Conservation (phyloP, 2,113 vertebrate species). For the Mus pahari region DNA sequence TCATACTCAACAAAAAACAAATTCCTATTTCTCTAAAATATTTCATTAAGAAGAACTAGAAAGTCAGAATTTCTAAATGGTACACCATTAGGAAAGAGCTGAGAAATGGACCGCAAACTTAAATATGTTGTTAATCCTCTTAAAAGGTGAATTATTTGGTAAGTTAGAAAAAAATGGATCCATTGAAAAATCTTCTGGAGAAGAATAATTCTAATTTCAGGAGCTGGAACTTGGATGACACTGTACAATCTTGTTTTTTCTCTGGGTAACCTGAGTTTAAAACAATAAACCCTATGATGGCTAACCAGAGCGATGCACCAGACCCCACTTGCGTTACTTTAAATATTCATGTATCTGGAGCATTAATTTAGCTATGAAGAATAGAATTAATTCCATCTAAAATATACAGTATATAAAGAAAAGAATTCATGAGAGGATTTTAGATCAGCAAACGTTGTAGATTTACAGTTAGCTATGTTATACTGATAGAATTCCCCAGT, state of each 20-base stretch:
- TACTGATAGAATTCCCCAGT: not conserved
- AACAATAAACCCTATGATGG: not conserved
- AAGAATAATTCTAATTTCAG: not conserved
- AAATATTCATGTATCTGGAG: not conserved
- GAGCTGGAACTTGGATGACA: not conserved
- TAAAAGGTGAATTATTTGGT: not conserved
- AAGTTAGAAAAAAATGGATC: not conserved
- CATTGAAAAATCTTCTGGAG: not conserved
- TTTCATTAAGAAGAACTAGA: not conserved
- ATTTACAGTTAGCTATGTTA: not conserved
- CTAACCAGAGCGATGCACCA: not conserved
- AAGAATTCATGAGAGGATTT: not conserved
- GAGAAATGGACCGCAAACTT: not conserved
- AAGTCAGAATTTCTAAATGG: not conserved
- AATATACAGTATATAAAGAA: not conserved
- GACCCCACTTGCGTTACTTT: not conserved
- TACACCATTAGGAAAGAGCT: not conserved
- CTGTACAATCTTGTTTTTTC: not conserved
- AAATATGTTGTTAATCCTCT: constrained; percentile 23
- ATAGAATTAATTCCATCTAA: not conserved
- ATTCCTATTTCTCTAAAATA: not conserved
- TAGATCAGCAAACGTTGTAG: not conserved
- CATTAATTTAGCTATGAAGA: not conserved
- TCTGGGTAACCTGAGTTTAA: not conserved
- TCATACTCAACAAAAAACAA: constrained; percentile 46